Base-by-base conservation (phyloP, 2,797 vertebrate species). In the Hirundo rustica region DNA sequence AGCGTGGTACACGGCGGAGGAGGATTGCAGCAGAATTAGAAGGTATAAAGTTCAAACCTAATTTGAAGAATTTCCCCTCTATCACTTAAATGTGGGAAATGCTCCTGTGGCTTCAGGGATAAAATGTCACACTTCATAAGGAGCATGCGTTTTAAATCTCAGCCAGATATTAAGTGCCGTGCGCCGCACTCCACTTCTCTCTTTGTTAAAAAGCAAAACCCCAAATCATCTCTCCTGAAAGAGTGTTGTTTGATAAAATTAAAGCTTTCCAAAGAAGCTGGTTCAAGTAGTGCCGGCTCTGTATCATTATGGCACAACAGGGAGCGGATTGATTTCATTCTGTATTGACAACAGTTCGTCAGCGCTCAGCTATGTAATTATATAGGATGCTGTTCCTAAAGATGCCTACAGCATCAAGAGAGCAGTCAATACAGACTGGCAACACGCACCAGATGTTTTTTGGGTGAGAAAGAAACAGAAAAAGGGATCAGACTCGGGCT, bases 121-220 rank as follows among this genome's bases (percentile, higher is more conserved):
- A 84, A 96, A 96, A 91, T 95, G 94, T 92, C 94, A 89, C 57
- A 95, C 91, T 87, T 80, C 95, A 87, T 58, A 85, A 95, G 93
- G 96, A 85, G 78, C 3, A n/a, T n/a, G 40, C 7, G 77, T 97
- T 95, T 95, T 84, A 95, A 92, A 96, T 95, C 94, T 95, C 97
- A 97, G 95, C 73, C 81, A 92, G 95, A 67, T 87, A 70, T 81
- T 79, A 93, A 95, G 89, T 79, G 44, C 80, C 26, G 91, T 77
- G 92, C 85, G 91, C 85, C 2, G 38, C 76, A 67, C 61, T 92
- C 23, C 8, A 88, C 84, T 92, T 53, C 84, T 73, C 89, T 94
- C 88, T 95, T 95, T 85, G 76, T 92, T 95, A 86, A 90, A 95
- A 92, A 92, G 87, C 65, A 85, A 96, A 96, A 85, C 78, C 76